Conservation (phyloP, 2,113 vertebrate species). For the Oryzias melastigma region DNA sequence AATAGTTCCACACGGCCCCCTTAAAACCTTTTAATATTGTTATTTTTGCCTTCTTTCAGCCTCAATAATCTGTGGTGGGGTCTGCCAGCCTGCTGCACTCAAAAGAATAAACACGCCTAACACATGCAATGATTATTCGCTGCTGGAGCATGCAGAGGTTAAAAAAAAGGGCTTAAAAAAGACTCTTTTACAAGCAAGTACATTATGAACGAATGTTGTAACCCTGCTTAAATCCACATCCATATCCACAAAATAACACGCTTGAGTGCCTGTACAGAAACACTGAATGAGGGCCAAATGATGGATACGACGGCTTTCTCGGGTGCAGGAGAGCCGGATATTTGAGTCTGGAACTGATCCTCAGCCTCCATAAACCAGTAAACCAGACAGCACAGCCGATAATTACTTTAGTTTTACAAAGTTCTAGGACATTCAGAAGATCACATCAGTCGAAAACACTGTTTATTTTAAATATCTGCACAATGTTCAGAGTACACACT, state of each 20-base stretch:
- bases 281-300: slow-evolving; percentile 8
- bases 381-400: slow-evolving; percentile 8
- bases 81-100: slow-evolving; percentile 1
- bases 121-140: background rate
- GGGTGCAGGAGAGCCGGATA: slow-evolving; percentile 1
- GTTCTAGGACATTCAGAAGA: background rate
- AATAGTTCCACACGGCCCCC: too few relatives aligned
- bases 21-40: too few relatives aligned
- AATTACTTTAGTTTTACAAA: background rate
- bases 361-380: background rate
- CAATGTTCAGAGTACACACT: too few relatives aligned
- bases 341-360: slow-evolving; percentile 21
- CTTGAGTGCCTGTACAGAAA: background rate
- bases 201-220: slow-evolving; percentile 20
- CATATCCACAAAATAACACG: background rate
- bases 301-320: slow-evolving; percentile 21
- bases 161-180: background rate
- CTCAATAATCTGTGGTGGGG: background rate
- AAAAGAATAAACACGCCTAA: background rate
- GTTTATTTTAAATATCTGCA: too few relatives aligned
- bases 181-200: background rate
- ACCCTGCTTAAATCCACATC: slow-evolving; percentile 2
- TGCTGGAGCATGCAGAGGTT: background rate
- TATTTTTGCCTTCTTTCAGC: slow-evolving; percentile 2
- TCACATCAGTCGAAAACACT: background rate